Evolutionary conservation across 2,113 vertebrate species (phyloP), one percentile per base, ranked within the genome.

Genomic region (Australoheros scitulus): DNA sequence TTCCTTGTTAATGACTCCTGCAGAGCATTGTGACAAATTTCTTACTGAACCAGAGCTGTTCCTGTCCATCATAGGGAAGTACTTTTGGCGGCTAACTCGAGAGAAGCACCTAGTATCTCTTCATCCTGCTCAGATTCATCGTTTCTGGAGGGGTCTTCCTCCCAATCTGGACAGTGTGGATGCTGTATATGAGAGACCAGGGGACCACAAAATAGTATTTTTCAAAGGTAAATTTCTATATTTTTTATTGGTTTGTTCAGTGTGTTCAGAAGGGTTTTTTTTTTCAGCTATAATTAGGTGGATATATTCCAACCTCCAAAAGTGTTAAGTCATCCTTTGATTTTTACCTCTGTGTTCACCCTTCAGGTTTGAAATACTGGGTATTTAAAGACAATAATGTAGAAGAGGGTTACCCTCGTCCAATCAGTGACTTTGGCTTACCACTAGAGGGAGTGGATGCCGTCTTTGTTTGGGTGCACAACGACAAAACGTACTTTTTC

Each of bases 171-270:
- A 98, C 86, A 93, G 97, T 0, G 95, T 99, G 91, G 98, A 99
- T 0, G 98, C 98, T 0, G 97, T 98, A 18, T 99, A 99, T 0
- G 98, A 99, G 93, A 95, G 97, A 55, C 95, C 96, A 9, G 96
- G 94, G 0, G 98, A 99, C 85, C 98, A 99, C 91, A 99, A 97
- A 91, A 99, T 99, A 0, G 95, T 99, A 75, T 99, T 99, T 94
- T 99, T 99, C 89, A 97, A 97, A 98, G 98, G 98, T 99, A 18
- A 82, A 55, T 58, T 22, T 24, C 11, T 24, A 2, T 52, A 41
- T 38, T 9, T 70, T 11, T 41, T 55, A 6, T 32, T 72, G 1
- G 4, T 47, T 60, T 43, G 32, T 20, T 61, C 11, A 50, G 17
- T 59, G 55, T 59, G 17, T 20, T 70, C 43, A 52, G 10, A 77